phyloP scores from a whole-genome alignment of 1,140 invertebrate genomes.

The Temnothorax curvispinosus region DNA sequence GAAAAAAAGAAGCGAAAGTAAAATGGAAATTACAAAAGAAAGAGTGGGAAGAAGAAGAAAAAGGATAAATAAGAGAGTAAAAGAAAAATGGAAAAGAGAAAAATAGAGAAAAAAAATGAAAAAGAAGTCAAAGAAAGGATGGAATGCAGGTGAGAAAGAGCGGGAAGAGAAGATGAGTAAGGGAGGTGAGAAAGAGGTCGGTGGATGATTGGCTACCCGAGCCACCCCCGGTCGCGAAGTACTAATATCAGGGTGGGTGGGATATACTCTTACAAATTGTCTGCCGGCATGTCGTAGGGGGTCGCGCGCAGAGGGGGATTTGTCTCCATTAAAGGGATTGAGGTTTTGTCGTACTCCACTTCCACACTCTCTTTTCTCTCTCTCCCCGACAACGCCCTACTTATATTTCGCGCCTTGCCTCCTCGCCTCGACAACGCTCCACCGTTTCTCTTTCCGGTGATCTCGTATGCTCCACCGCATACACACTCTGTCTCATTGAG shows the following conservation, averaged over 20 bases:
- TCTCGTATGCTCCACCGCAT: neutral
- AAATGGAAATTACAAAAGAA: constrained; percentile 26
- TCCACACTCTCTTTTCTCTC: constrained; percentile 58
- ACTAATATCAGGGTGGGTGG: constrained; percentile 77
- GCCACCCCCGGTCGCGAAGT: constrained; percentile 63
- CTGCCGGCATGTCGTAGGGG: constrained; percentile 69
- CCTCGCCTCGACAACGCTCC: neutral
- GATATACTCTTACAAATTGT: constrained; percentile 85
- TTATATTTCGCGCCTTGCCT: constrained; percentile 27
- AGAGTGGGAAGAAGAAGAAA: neutral
- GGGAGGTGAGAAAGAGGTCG: constrained; percentile 61
- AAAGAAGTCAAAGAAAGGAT: constrained; percentile 11
- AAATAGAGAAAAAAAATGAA: neutral
- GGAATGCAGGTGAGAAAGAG: constrained; percentile 30
- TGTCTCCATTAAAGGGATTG: constrained; percentile 86
- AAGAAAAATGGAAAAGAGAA: neutral
- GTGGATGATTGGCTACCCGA: constrained; percentile 76
- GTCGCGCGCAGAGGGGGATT: constrained; percentile 79
- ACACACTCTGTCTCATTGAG: constrained; percentile 10
- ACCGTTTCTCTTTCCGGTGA: neutral
- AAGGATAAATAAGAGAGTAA: constrained; percentile 10
- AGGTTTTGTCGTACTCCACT: constrained; percentile 84
- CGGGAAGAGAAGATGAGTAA: constrained; percentile 8
- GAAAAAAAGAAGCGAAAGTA: neutral
- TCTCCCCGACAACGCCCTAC: constrained; percentile 33